Base-by-base conservation (phyloP, 2,888 invertebrate genomes). In the Eurois occulta region DNA sequence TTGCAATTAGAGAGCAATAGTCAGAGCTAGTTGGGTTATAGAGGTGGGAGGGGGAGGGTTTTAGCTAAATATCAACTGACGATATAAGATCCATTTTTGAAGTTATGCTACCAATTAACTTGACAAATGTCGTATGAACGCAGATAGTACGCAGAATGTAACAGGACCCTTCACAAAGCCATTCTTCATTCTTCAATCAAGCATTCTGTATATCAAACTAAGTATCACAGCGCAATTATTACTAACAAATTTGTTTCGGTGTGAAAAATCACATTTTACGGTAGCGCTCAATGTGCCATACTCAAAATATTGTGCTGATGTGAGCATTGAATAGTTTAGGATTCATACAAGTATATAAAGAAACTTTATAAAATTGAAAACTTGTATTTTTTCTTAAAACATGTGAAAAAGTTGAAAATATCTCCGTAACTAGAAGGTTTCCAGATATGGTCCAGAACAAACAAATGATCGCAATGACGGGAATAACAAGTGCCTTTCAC, bases 1-100 rank as follows among this genome's bases (percentile, higher is more conserved):
- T 68, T 76, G 62, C 70, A 80, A 83, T 87, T 77, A 72, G 48
- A 72, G 70, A 58, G 60, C 32, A 58, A 46, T 72, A 48, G 35
- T 72, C 10, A 10, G 7, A 18, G 41, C 28, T 81, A 41, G 41
- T 41, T 41, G 41, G 58, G 1, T 24, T 38, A 43, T 46, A 64
- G 11, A 64, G 21, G 35, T 24, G 35, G 38, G n/a, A n/a, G n/a
- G n/a, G n/a, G 5, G 64, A 1, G 16, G 7, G 3, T 78, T 24
- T 8, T n/a, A 13, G 16, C 18, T 46, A 21, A n/a, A 28, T 32
- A 58, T 18, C 8, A 46, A 32, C 16, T 41, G 21, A 1, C 6
- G 18, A 43, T 35, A 43, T 24, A 21, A 1, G 28, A 58, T 48
- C 32, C 21, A 72, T 72, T 78, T 72, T n/a, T 7, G 7, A 64